Base-by-base conservation (phyloP, 2,888 invertebrate genomes). In the Folsomia candida region DNA sequence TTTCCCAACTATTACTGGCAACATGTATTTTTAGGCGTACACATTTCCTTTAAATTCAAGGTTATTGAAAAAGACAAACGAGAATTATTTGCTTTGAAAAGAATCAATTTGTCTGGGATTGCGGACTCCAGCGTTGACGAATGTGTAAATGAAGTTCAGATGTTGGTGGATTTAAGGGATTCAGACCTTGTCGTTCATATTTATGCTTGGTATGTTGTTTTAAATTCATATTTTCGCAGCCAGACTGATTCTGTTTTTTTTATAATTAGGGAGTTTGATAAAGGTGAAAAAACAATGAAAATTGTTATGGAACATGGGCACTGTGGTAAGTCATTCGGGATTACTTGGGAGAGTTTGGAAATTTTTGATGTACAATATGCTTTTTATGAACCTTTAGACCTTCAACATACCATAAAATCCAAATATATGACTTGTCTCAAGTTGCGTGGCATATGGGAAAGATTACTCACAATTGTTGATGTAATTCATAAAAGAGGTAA, bases 301-400 rank as follows among this genome's bases (percentile, higher is more conserved):
- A 88, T 97, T 80, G 91, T 98, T 25, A 88, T 98, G 89, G 98
- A 98, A 85, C 90, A 90, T 82, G 97, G 97, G 0, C 94, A 94
- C 81, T 90, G 90, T 9, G n/a, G n/a, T n/a, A n/a, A n/a, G n/a
- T n/a, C n/a, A n/a, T n/a, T n/a, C n/a, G n/a, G n/a, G n/a, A n/a
- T n/a, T n/a, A n/a, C n/a, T n/a, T n/a, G n/a, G n/a, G n/a, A n/a
- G n/a, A n/a, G n/a, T n/a, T n/a, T n/a, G n/a, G n/a, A n/a, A n/a
- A n/a, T n/a, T n/a, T n/a, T n/a, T n/a, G n/a, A n/a, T n/a, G n/a
- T n/a, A n/a, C n/a, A n/a, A n/a, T n/a, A n/a, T n/a, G n/a, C n/a
- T n/a, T n/a, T n/a, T n/a, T n/a, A n/a, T n/a, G n/a, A n/a, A n/a
- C n/a, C n/a, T n/a, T n/a, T n/a, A n/a, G 97, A 97, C 85, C 87